Evolutionary conservation across 2,797 vertebrate genomes (phyloP).

Genomic region (Poeciliopsis turneri): DNA sequence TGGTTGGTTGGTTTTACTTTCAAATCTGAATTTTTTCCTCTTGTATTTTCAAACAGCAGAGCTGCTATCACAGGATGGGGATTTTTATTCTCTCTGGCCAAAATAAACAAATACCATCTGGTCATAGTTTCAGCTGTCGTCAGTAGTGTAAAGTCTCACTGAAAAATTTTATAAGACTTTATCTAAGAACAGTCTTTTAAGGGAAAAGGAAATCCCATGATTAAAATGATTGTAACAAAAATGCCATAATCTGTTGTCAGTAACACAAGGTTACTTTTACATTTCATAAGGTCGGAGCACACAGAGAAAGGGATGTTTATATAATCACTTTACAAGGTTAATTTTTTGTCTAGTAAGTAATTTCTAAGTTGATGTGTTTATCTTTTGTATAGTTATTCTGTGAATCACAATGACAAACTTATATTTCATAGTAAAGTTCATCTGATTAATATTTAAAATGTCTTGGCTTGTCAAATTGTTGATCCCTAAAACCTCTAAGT

Average conservation of each 20-base stretch:
- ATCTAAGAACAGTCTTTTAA: background rate
- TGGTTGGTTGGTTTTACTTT: background rate
- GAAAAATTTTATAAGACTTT: background rate
- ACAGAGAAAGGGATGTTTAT: background rate
- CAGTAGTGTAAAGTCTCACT: constrained; percentile 1
- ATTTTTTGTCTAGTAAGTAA: background rate
- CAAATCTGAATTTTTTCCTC: background rate
- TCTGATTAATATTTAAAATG: background rate
- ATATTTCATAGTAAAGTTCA: background rate
- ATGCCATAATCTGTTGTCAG: background rate
- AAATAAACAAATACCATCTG: constrained; percentile 21
- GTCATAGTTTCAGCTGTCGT: background rate
- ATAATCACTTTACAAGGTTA: background rate
- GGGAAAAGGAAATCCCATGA: background rate
- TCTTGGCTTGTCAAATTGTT: background rate
- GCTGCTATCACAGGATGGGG: constrained; percentile 4
- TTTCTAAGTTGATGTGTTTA: background rate
- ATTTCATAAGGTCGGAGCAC: background rate
- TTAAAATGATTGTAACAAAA: background rate
- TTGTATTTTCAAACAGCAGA: constrained; percentile 13
- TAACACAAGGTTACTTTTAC: background rate
- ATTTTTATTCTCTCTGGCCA: constrained; percentile 6
- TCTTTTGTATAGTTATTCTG: background rate
- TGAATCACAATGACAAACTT: background rate
- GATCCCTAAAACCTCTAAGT: background rate